Percentiles rank a stretch among this genome's conserved stretches.
Evolutionary conservation across 2,888 invertebrate species (phyloP).

Genomic region (Lottia gigantea): DNA sequence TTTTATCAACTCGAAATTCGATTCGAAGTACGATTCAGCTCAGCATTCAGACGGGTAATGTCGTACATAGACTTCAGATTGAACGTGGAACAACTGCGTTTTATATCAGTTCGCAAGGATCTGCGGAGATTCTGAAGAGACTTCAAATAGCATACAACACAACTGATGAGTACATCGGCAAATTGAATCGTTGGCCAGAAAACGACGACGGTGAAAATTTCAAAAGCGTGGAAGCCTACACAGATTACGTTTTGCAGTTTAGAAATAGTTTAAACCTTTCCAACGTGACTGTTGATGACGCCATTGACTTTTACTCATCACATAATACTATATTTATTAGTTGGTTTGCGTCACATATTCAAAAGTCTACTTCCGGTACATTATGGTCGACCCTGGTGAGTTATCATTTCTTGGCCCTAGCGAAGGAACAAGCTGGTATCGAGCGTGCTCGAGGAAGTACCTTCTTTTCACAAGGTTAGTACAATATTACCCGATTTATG

Average conservation of each 20-base stretch:
- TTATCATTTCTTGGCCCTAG: constrained; percentile 49
- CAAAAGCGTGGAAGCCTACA: constrained; percentile 21
- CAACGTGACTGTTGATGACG: constrained; percentile 28
- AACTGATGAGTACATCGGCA: neutral
- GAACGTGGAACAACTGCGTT: constrained; percentile 51
- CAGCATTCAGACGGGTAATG: constrained; percentile 43
- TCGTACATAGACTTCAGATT: constrained; percentile 47
- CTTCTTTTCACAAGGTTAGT: constrained; percentile 48
- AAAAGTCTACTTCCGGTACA: constrained; percentile 28
- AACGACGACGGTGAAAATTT: constrained; percentile 19
- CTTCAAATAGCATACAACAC: neutral
- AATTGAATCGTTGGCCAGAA: constrained; percentile 18
- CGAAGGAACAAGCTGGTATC: constrained; percentile 51
- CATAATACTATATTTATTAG: constrained; percentile 38
- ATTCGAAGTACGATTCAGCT: constrained; percentile 30
- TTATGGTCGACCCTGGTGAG: constrained; percentile 46
- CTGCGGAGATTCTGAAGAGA: neutral
- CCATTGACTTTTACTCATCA: constrained; percentile 40
- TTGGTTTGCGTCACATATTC: constrained; percentile 41
- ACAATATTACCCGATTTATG: neutral
- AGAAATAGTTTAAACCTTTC: constrained; percentile 20
- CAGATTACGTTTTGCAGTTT: constrained; percentile 23
- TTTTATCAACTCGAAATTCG: constrained; percentile 16
- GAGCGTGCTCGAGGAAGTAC: constrained; percentile 52
- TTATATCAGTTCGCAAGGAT: constrained; percentile 42